These are phyloP conservation scores for Araneus ventricosus DNA, from an alignment of 1,140 invertebrate genomes.

Conservation along the genomic window DNA sequence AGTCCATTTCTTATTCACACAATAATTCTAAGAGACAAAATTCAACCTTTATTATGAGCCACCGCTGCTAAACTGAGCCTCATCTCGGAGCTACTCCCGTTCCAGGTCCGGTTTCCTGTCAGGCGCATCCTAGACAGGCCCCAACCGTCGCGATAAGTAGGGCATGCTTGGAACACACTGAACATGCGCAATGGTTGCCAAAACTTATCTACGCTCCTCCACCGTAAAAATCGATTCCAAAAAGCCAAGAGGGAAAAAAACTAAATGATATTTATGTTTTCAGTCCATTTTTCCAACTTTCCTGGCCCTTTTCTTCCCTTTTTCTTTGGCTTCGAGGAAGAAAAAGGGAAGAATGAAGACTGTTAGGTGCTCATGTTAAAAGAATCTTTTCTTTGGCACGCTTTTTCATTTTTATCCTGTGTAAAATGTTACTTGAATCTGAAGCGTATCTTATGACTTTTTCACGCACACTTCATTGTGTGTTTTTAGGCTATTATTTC, in stretches of 20 bases:
- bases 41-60: not conserved
- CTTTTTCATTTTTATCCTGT: conserved; percentile 24
- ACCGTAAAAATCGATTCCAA: conserved; percentile 55
- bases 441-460: conserved; percentile 61
- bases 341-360: not conserved
- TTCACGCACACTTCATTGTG: conserved; percentile 68
- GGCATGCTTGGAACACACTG: not conserved
- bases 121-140: not conserved
- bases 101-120: not conserved
- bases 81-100: too few species aligned
- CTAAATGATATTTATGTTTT: conserved; percentile 72
- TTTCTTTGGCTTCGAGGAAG: conserved; percentile 27
- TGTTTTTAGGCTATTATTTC: conserved; percentile 69
- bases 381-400: conserved; percentile 46
- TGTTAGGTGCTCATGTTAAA: conserved; percentile 60
- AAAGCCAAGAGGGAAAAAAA: conserved; percentile 54
- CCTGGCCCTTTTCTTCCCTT: not conserved
- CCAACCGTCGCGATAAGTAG: conserved; percentile 18
- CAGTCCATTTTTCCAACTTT: conserved; percentile 45
- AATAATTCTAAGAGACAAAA: not conserved
- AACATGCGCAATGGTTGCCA: conserved; percentile 14
- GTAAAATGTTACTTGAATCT: conserved; percentile 65
- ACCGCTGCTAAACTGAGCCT: too few species aligned
- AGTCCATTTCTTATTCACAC: too few species aligned
- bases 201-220: conserved; percentile 35